A percentile compares a stretch with the other conserved stretches of the same genome.
phyloP scores from a whole-genome alignment of 1,140 invertebrate species.

The Chrysomallon squamiferum region DNA sequence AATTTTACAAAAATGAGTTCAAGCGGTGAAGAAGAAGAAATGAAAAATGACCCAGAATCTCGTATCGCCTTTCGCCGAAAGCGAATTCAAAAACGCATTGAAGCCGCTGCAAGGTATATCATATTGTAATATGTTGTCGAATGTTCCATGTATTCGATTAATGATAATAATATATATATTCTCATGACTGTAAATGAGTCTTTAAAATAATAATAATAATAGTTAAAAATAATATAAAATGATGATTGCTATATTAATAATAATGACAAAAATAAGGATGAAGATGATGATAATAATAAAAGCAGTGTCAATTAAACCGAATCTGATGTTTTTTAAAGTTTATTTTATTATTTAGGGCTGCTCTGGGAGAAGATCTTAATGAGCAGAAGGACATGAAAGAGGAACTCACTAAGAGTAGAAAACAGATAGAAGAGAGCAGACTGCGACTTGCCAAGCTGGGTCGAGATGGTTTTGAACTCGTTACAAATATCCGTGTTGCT shows the following conservation, averaged over 20 bases:
- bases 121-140: too few relatives aligned
- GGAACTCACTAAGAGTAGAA: slow-evolving; percentile 59
- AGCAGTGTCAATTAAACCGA: too few relatives aligned
- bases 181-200: too few relatives aligned
- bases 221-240: too few relatives aligned
- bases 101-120: slow-evolving; percentile 50
- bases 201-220: too few relatives aligned
- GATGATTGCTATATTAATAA: too few relatives aligned
- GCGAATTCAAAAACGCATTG: slow-evolving; percentile 53
- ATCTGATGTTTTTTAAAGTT: too few relatives aligned
- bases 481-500: slow-evolving; percentile 62
- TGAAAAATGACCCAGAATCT: slow-evolving; percentile 56
- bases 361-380: slow-evolving; percentile 52
- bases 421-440: slow-evolving; percentile 62
- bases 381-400: slow-evolving; percentile 59
- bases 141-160: too few relatives aligned
- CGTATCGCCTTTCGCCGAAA: slow-evolving; percentile 57
- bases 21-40: slow-evolving; percentile 58
- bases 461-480: slow-evolving; percentile 61
- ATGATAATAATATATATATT: too few relatives aligned
- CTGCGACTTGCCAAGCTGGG: slow-evolving; percentile 56
- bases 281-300: too few relatives aligned
- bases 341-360: slow-evolving; percentile 55
- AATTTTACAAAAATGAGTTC: slow-evolving; percentile 45
- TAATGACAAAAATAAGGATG: too few relatives aligned